Percentiles rank a stretch among this genome's conserved stretches.
Evolutionary conservation across 2,113 vertebrate genomes (phyloP).

Genomic region (Hippocampus abdominalis): DNA sequence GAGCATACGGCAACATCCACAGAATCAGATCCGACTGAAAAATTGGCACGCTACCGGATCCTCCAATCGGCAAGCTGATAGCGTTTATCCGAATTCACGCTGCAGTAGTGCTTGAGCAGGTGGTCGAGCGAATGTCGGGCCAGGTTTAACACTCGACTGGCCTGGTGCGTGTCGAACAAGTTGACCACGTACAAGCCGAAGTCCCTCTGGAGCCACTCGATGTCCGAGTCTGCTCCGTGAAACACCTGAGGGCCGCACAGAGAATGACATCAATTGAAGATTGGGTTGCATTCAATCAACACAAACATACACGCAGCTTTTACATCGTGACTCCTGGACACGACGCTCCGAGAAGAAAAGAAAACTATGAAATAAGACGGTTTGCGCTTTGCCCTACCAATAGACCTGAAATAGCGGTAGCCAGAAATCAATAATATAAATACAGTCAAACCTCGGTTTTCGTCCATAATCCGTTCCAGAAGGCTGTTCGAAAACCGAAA

Average conservation of each 20-base stretch:
- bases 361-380: neutral
- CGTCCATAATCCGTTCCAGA: too few species aligned
- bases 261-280: neutral
- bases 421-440: too few species aligned
- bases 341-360: neutral
- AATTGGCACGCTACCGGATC: conserved; percentile 76
- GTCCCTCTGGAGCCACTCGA: conserved; percentile 97
- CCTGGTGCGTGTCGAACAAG: conserved; percentile 95
- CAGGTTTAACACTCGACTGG: conserved; percentile 84
- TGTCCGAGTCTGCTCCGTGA: conserved; percentile 92
- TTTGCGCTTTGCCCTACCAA: neutral
- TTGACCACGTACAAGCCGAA: conserved; percentile 93
- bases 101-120: conserved; percentile 84
- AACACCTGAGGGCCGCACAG: conserved; percentile 75
- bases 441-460: too few species aligned
- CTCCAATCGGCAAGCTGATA: conserved; percentile 98
- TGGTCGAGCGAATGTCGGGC: conserved; percentile 90
- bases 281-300: neutral
- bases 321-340: neutral
- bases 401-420: neutral
- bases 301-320: neutral
- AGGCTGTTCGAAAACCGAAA: too few species aligned
- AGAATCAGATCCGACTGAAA: neutral
- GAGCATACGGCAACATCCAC: neutral
- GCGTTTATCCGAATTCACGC: conserved; percentile 83